Conservation (phyloP, 2,113 vertebrate species). For the Bombycilla garrulus region DNA sequence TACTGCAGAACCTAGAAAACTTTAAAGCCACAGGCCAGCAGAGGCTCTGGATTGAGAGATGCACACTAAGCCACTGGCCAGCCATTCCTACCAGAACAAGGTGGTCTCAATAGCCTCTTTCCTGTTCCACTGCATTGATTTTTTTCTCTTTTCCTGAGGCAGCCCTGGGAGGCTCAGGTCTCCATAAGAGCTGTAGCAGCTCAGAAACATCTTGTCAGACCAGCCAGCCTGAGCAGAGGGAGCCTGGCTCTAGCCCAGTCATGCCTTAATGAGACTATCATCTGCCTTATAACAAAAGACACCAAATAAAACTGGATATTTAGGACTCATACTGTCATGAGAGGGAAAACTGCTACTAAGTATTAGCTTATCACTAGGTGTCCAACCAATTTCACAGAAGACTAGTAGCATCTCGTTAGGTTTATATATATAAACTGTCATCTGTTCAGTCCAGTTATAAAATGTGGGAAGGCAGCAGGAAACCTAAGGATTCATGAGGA, state of each 20-base stretch:
- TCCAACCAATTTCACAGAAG: slow-evolving; percentile 3
- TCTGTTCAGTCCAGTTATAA: slow-evolving; percentile 8
- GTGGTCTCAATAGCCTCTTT: neutral
- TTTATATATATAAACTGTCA: neutral
- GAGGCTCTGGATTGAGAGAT: neutral
- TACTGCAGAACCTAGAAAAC: rapidly evolving
- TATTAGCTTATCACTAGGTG: neutral
- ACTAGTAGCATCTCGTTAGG: neutral
- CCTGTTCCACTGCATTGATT: neutral
- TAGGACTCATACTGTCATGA: neutral
- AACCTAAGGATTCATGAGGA: slow-evolving; percentile 4
- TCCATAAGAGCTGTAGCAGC: neutral
- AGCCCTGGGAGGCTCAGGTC: neutral
- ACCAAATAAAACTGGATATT: neutral
- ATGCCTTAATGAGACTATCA: neutral
- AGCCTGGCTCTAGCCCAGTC: neutral
- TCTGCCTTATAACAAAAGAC: neutral
- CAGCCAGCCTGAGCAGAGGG: neutral
- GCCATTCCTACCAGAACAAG: neutral
- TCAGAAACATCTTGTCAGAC: neutral
- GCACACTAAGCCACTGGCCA: neutral
- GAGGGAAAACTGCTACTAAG: neutral
- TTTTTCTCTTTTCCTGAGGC: neutral
- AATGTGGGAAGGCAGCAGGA: slow-evolving; percentile 59
- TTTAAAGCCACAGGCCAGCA: neutral